A percentile compares a stretch with the other conserved stretches of the same genome.
Conservation (phyloP, 2,888 invertebrate species). For the Leistus spinibarbis region DNA sequence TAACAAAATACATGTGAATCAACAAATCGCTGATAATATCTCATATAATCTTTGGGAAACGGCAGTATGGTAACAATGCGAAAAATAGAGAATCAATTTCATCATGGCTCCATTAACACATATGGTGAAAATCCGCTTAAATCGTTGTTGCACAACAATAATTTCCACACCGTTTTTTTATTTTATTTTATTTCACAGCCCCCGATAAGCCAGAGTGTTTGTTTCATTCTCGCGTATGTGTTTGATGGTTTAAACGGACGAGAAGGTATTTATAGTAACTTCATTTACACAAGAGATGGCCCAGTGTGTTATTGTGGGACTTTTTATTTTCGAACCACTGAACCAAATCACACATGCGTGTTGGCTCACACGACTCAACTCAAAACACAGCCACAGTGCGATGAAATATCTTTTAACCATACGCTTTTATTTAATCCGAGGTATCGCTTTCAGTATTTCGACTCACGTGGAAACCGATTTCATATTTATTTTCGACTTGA, state of each 20-base stretch:
- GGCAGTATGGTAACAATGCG: background rate
- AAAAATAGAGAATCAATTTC: background rate
- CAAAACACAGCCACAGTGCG: background rate
- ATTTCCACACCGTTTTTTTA: background rate
- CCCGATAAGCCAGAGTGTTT: background rate
- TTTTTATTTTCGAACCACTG: constrained; percentile 8
- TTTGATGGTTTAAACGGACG: background rate
- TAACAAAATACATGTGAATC: no score
- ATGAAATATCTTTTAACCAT: background rate
- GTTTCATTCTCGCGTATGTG: background rate
- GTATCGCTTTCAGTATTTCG: constrained; percentile 5
- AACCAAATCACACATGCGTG: background rate
- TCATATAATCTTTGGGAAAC: background rate
- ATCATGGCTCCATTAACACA: background rate
- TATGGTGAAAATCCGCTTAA: background rate
- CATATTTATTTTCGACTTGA: background rate
- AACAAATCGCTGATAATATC: background rate
- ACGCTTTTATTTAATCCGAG: constrained; percentile 9
- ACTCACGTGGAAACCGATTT: constrained; percentile 10
- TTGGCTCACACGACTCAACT: background rate
- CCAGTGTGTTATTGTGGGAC: background rate
- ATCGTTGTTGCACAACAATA: background rate
- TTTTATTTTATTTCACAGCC: no score
- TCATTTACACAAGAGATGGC: constrained; percentile 3
- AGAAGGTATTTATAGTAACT: background rate